Evolutionary conservation across 2,888 invertebrate genomes (phyloP), one percentile per base, ranked within the genome.

Genomic region (Alsophila aescularia): DNA sequence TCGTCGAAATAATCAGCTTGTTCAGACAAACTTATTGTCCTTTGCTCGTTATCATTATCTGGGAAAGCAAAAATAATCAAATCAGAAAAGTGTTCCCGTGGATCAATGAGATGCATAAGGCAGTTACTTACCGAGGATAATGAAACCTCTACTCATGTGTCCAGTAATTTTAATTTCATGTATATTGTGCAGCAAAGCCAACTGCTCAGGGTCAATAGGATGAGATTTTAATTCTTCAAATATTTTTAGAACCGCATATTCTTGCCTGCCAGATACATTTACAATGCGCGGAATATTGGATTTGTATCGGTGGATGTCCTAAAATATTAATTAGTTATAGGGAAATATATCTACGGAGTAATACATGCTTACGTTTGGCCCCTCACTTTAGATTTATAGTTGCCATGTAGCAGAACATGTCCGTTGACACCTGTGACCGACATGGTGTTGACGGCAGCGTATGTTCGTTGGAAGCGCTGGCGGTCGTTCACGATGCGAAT

Each of bases 81-180:
- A 21, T 21, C 6, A 21, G 21, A 21, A 21, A 9, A 27, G 9
- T 9, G 9, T 27, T 27, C 8, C n/a, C n/a, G n/a, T n/a, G n/a
- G n/a, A 9, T 27, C 2, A 9, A 9, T 8, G 2, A 6, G 8
- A 10, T 29, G 29, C n/a, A n/a, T 79, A 67, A 24, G 8, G 1
- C 79, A 67, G 2, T 4, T 2, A 31, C 70, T 72, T 69, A 83
- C 83, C 62, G 35, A 87, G 65, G 29, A 95, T 77, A 3, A 92
- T 82, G 70, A 90, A 95, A 6, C 95, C 95, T 66, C 95, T 66
- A 7, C 69, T 67, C 9, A 94, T 87, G 77, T 94, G 94, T 1
- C 93, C 91, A 13, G 81, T 48, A 51, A 90, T 87, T 2, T 82
- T 77, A 15, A 68, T 76, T 5, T 81, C 76, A 57, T 89, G 90